A percentile compares a stretch with the other conserved stretches of the same genome.
Evolutionary conservation across 2,113 vertebrate genomes (phyloP).

Genomic region (Heterochromis multidens): DNA sequence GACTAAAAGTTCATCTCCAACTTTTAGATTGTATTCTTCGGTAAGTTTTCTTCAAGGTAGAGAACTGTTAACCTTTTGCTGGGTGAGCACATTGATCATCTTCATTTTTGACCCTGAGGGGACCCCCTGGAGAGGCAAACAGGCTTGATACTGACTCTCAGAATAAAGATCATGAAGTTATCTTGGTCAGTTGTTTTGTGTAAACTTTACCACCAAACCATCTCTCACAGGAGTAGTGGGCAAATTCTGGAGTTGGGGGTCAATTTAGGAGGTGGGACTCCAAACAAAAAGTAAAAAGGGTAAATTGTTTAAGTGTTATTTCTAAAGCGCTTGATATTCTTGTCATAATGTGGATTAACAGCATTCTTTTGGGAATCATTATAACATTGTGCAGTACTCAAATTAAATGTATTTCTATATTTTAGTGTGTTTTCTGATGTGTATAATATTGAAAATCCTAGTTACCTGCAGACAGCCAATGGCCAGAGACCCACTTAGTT

Average conservation of each 20-base stretch:
- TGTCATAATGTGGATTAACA: neutral
- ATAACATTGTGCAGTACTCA: neutral
- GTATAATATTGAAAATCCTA: neutral
- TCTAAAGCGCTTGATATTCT: neutral
- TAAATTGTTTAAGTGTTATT: neutral
- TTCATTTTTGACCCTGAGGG: neutral
- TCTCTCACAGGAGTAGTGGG: neutral
- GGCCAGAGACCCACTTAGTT: neutral
- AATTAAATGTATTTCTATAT: neutral
- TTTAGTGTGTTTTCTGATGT: neutral
- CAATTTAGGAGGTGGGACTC: neutral
- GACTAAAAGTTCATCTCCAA: slow-evolving; percentile 5
- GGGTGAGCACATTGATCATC: neutral
- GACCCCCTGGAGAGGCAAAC: neutral
- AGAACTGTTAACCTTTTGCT: neutral
- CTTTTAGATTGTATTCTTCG: neutral
- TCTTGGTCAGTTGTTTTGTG: neutral
- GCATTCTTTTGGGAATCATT: neutral
- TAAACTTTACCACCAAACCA: neutral
- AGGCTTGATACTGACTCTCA: neutral
- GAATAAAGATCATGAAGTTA: neutral
- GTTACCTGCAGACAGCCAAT: neutral
- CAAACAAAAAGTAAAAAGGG: neutral
- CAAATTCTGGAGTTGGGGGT: neutral
- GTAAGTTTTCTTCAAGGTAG: neutral